Base-by-base conservation (phyloP, 92 coral and sea anemone species). In the Virgularia gustaviana region DNA sequence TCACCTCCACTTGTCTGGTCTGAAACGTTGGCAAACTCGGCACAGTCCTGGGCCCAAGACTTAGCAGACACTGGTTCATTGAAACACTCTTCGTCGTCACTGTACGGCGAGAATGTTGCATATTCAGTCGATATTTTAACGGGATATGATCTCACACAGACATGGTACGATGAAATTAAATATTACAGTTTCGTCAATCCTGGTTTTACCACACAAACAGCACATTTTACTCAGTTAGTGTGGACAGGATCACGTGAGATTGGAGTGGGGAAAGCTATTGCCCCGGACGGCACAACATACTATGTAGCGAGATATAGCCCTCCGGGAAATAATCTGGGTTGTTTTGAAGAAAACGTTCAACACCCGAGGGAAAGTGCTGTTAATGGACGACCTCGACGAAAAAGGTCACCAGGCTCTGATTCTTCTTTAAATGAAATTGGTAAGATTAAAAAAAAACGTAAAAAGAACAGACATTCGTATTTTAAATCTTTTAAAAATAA, bases 101-200 rank as follows among this genome's bases (percentile, higher is more conserved):
- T 87, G 45, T 85, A 88, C 59, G 99, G 99, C 51, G 99, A 94
- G 44, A 87, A 84, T 77, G 84, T 89, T 39, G 96, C 99, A 0
- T 89, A 81, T 84, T 81, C 91, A 24, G 84, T 87, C 76, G 96
- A 88, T 24, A 88, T 89, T 37, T 77, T 94, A 45, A 68, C 83
- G 0, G 96, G 95, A 38, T 76, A 71, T 9, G 89, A 90, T 49
- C 81, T 94, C 32, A 76, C 94, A 0, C 96, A 94, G 77, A 62
- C 88, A 87, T 94, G 99, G 99, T 94, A 86, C 70, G 99, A 94
- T 41, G 99, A 94, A 60, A 86, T 87, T 27, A 86, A 87, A 64
- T 87, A 89, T 31, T 94, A 94, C 79, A 86, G 90, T 44, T 89
- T 84, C 47, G 84, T 79, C 5, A 87, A 68, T 42, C 96, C 96